These are phyloP conservation scores for Entomobrya multifasciata DNA, from an alignment of 2,888 invertebrate species.

Conservation along the genomic window DNA sequence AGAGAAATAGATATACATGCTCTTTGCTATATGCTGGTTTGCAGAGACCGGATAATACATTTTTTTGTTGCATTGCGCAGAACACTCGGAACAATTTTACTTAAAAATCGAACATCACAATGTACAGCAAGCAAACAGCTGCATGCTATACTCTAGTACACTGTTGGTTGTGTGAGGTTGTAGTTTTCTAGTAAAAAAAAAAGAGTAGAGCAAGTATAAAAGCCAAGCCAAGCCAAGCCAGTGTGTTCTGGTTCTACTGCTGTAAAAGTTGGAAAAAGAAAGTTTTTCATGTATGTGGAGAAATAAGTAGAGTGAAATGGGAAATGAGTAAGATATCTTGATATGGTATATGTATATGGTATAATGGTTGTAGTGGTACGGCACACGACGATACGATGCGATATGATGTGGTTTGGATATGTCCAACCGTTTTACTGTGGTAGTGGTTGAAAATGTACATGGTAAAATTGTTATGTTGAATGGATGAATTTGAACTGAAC, in stretches of 20 bases:
- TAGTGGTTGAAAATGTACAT: background rate
- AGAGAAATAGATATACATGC: too few species aligned
- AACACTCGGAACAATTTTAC: conserved; percentile 67
- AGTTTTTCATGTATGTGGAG: too few species aligned
- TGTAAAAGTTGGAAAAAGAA: too few species aligned
- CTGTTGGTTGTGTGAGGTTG: background rate
- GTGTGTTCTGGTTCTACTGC: too few species aligned
- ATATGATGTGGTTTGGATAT: too few species aligned
- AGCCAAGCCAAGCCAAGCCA: too few species aligned
- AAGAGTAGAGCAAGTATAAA: background rate
- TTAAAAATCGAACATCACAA: conserved; percentile 69
- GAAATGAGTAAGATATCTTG: background rate
- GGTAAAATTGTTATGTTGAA: background rate
- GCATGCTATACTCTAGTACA: conserved; percentile 28
- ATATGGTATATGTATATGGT: background rate
- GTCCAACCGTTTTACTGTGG: background rate
- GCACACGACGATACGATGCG: background rate
- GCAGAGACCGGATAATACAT: conserved; percentile 46
- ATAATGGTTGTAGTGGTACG: background rate
- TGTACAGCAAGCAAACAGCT: conserved; percentile 60
- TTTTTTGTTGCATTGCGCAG: conserved; percentile 69
- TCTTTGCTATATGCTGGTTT: too few species aligned
- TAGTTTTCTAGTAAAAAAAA: too few species aligned
- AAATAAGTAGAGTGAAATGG: too few species aligned
- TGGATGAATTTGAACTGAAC: background rate